A percentile compares a stretch with the other conserved stretches of the same genome.
Evolutionary conservation across 2,888 invertebrate genomes (phyloP).

Genomic region (Pemphredon lugubris): DNA sequence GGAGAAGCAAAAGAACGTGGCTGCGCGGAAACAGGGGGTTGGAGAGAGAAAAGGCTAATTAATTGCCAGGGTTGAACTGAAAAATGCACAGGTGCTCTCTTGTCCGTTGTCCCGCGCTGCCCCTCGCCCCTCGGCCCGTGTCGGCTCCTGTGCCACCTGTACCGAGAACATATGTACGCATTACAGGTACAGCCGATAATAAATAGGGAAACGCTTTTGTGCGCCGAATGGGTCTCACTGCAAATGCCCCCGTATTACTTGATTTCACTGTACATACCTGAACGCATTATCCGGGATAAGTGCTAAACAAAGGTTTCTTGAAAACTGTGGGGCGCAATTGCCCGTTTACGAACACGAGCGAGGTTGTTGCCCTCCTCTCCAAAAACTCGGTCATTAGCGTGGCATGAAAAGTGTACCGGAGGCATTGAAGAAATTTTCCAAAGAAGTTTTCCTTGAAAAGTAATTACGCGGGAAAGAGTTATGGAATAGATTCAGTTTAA

Average conservation of each 20-base stretch:
- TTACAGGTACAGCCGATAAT: slow-evolving; percentile 32
- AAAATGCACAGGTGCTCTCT: slow-evolving; percentile 59
- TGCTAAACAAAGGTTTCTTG: slow-evolving; percentile 16
- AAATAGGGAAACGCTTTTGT: slow-evolving; percentile 35
- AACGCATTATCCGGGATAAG: neutral
- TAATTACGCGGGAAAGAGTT: neutral
- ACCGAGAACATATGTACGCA: slow-evolving; percentile 34
- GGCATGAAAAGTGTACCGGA: neutral
- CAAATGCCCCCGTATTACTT: slow-evolving; percentile 22
- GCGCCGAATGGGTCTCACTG: slow-evolving; percentile 40
- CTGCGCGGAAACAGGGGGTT: slow-evolving; percentile 26
- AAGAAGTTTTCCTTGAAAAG: neutral
- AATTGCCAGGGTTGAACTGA: slow-evolving; percentile 62
- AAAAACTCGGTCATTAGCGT: neutral
- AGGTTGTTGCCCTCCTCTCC: neutral
- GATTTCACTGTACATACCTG: slow-evolving; percentile 10
- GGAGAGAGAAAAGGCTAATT: slow-evolving; percentile 61
- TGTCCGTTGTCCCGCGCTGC: slow-evolving; percentile 22
- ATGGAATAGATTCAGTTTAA: neutral
- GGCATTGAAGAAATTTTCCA: neutral
- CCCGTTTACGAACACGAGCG: neutral
- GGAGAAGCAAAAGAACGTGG: slow-evolving; percentile 17
- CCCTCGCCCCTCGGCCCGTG: neutral
- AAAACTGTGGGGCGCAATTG: slow-evolving; percentile 19
- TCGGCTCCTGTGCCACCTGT: slow-evolving; percentile 14